phyloP scores from a whole-genome alignment of 2,888 invertebrate genomes.

The Himalopsyche kuldschensis region DNA sequence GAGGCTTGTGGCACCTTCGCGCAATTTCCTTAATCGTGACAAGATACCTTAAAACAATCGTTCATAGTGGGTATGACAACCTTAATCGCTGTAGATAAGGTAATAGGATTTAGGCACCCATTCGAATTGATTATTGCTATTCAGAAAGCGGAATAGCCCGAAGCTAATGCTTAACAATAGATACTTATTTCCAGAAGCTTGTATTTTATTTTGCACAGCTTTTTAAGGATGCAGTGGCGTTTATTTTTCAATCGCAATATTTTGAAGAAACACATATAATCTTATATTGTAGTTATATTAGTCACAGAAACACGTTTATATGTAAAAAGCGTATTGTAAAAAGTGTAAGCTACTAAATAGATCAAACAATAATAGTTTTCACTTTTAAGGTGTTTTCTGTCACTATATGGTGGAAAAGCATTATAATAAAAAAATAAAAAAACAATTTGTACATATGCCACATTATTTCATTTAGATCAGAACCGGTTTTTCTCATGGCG shows the following conservation, averaged over 20 bases:
- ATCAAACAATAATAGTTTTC: too few relatives aligned
- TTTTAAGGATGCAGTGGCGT: not conserved
- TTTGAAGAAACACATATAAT: too few relatives aligned
- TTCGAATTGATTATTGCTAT: slow-evolving; percentile 20
- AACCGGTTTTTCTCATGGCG: too few relatives aligned
- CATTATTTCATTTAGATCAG: too few relatives aligned
- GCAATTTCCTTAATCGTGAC: not conserved
- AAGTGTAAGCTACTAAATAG: too few relatives aligned
- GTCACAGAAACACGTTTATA: too few relatives aligned
- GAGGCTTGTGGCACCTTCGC: not conserved
- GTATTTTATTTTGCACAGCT: not conserved
- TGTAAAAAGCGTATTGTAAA: too few relatives aligned
- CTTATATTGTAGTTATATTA: too few relatives aligned
- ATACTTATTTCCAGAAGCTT: not conserved
- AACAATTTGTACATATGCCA: too few relatives aligned
- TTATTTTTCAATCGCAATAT: not conserved
- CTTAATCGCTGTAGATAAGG: not conserved
- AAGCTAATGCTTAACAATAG: slow-evolving; percentile 9
- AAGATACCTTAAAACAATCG: not conserved
- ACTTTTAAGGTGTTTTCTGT: too few relatives aligned
- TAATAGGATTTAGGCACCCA: not conserved
- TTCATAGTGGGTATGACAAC: not conserved
- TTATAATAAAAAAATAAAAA: too few relatives aligned
- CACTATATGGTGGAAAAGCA: too few relatives aligned
- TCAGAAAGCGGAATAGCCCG: slow-evolving; percentile 4